Evolutionary conservation across 2,113 vertebrate species (phyloP), one percentile per base, ranked within the genome.

Genomic region (Rhipidura dahli): DNA sequence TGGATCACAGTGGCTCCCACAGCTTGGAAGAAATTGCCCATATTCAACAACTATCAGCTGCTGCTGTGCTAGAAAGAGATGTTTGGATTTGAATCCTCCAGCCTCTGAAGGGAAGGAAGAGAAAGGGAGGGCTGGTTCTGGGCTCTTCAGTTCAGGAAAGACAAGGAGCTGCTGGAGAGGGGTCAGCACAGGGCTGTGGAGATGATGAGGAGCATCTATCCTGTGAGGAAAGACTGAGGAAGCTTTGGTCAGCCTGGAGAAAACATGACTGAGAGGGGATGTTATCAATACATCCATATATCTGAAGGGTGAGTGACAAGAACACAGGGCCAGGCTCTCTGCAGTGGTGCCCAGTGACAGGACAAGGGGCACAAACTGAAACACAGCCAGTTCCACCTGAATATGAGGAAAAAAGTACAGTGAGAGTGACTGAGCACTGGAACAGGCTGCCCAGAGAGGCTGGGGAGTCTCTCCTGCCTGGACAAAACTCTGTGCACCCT

Each of bases 331-430:
- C 78, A 26, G 63, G 24, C 21, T 20, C 42, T 26, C 40, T 10
- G 6, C n/a, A 31, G 39, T 39, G 39, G 39, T 39, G 39, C 39
- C 39, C 39, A 39, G 39, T 11, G 39, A 39, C 39, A 39, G 42
- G 42, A 2, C 33, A 59, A 11, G 53, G 47, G 33, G 26, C 39
- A 65, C 63, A 33, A 6, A 47, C 16, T 23, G 37, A 13, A 22
- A 33, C 78, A n/a, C n/a, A 27, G 42, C 9, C 9, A 69, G 18
- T 4, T 22, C 64, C 35, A 17, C 4, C 24, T 22, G n/a, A 40
- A 9, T 3, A 3, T 3, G 14, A n/a, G 23, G 28, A 7, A 22
- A 39, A 39, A n/a, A 14, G 13, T 8, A 2, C 42, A 16, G 21
- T 21, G 42, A 49, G 10, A 9, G 53, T 33, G 64, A n/a, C 35